Evolutionary conservation across 2,797 vertebrate genomes (phyloP).

Genomic region (Schizothorax lantsangensis): DNA sequence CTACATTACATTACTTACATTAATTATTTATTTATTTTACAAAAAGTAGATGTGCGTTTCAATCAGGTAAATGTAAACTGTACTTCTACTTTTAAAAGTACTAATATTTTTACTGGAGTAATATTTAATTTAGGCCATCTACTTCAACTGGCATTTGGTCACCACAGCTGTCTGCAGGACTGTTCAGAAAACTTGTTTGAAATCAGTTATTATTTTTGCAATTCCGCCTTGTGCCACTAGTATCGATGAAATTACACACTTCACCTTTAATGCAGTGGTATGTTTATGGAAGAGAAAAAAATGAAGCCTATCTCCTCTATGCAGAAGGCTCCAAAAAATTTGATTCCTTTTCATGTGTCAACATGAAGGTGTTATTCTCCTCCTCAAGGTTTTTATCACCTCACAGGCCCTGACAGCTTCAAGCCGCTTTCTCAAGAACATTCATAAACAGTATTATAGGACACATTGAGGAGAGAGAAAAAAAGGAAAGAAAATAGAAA

Average conservation of each 20-base stretch:
- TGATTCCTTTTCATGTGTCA: slow-evolving; percentile 89
- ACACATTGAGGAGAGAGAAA: slow-evolving; percentile 59
- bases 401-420: slow-evolving; percentile 85
- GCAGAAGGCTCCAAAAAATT: slow-evolving; percentile 88
- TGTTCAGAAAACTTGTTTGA: slow-evolving; percentile 18
- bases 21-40: too few species aligned
- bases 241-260: background rate
- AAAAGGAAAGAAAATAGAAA: slow-evolving; percentile 2
- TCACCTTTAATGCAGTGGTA: slow-evolving; percentile 77
- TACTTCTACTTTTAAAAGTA: background rate
- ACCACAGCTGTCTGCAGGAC: too few species aligned
- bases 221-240: slow-evolving; percentile 1
- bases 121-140: background rate
- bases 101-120: too few species aligned
- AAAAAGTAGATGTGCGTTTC: background rate
- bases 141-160: background rate
- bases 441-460: slow-evolving; percentile 69
- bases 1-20: too few species aligned
- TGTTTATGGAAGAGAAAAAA: slow-evolving; percentile 82
- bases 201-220: background rate
- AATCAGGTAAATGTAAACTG: background rate
- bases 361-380: slow-evolving; percentile 88
- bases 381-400: slow-evolving; percentile 88
- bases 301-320: slow-evolving; percentile 84
- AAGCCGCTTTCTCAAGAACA: slow-evolving; percentile 78